Base-by-base conservation (phyloP, 2,797 vertebrate genomes). In the Hirundo rustica region DNA sequence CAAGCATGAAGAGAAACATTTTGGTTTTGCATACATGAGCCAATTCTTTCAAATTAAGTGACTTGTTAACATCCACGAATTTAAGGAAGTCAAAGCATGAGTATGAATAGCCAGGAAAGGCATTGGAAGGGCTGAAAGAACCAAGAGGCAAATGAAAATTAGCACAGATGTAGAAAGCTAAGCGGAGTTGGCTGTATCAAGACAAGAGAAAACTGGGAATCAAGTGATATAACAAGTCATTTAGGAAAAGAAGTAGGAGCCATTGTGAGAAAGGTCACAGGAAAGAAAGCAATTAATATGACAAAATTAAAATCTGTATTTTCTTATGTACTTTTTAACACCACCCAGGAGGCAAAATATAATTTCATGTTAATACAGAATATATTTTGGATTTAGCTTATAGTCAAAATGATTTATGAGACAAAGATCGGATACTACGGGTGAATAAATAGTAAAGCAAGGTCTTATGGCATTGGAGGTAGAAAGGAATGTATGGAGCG, bases 351-450 rank as follows among this genome's bases (percentile, higher is more conserved):
- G 62, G 18, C 32, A 85, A 91, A 95, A 80, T 19, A 47, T 16
- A 79, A 76, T 60, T 45, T 64, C 11, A 3, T 47, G 22, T 74
- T 87, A 87, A 87, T 48, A 77, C 3, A 60, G 29, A 71, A 76
- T 9, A 15, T 48, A 54, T 61, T 90, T 88, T 55, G 67, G 44
- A 50, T 85, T 94, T 80, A 85, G 57, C 13, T 67, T n/a, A 50
- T 64, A 80, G 72, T 75, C 79, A 89, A 75, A 66, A 61, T 85
- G 34, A 93, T 82, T 89, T 79, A 94, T 80, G 78, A 91, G 58
- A 65, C 0, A 3, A 80, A 68, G 72, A 75, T 44, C 42, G 70
- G 70, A 48, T 55, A 54, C 23, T 65, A 61, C 44, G 53, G 30
- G 34, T 79, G 74, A 93, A 91, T 50, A 94, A 87, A 93, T 7